Conservation (phyloP, 2,797 vertebrate genomes). For the Rhabdomys pumilio region DNA sequence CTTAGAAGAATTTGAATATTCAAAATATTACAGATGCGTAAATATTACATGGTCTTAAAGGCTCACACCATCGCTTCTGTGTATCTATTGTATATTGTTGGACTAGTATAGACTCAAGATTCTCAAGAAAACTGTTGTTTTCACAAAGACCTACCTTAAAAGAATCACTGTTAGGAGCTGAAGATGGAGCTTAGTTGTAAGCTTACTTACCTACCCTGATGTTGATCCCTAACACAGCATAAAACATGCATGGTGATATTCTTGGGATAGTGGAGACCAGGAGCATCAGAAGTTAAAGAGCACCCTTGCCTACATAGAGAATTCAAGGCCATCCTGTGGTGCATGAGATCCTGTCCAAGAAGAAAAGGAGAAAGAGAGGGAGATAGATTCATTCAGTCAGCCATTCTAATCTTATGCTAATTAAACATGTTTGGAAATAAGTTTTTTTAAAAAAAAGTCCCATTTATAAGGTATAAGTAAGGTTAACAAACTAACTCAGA, state of each 20-base stretch:
- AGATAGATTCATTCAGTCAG: not conserved
- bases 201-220: not conserved
- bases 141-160: not conserved
- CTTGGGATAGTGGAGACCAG: not conserved
- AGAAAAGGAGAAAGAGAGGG: not conserved
- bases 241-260: not conserved
- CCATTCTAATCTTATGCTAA: not conserved
- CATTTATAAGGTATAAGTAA: conserved; percentile 19
- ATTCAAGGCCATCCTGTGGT: not conserved
- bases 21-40: not conserved
- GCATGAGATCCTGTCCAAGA: not conserved
- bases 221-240: not conserved
- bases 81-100: not conserved
- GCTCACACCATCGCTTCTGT: not conserved
- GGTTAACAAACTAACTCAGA: not conserved
- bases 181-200: not conserved
- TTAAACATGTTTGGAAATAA: not conserved
- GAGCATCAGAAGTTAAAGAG: not conserved
- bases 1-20: not conserved
- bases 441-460: not conserved
- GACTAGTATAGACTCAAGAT: not conserved
- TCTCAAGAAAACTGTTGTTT: conserved; percentile 8
- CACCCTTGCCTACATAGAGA: not conserved
- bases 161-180: not conserved
- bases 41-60: not conserved